phyloP scores from a whole-genome alignment of 2,113 vertebrate genomes.

The Sula dactylatra region DNA sequence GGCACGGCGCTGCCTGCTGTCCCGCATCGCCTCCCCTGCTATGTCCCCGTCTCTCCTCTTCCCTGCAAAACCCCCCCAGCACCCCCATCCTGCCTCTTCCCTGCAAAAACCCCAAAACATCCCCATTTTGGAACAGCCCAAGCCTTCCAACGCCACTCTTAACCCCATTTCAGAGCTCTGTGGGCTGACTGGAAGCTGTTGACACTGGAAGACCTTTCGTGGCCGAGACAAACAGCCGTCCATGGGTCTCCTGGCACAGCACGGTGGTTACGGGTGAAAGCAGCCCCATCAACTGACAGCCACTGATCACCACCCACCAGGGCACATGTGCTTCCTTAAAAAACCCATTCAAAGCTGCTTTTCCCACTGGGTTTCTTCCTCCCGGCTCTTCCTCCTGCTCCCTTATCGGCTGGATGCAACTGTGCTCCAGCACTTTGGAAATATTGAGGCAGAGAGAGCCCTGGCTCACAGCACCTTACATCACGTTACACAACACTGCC shows the following conservation, averaged over 20 bases:
- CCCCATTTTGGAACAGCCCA: accelerated
- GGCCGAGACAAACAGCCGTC: neutral
- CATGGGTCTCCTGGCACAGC: neutral
- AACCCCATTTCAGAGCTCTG: neutral
- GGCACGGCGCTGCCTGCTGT: neutral
- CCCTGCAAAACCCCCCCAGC: neutral
- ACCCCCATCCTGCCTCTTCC: neutral
- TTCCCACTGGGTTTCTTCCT: neutral
- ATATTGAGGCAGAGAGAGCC: neutral
- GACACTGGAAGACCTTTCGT: neutral
- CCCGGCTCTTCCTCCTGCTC: neutral
- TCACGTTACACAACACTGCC: neutral
- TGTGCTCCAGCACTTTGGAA: accelerated
- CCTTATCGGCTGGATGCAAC: neutral
- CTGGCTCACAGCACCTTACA: neutral
- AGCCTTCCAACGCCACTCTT: neutral
- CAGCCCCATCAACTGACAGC: neutral
- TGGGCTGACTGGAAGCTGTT: neutral
- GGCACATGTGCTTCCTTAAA: neutral
- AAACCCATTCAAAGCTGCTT: neutral
- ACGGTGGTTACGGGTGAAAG: neutral
- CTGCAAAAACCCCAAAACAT: neutral
- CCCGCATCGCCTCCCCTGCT: too few species aligned
- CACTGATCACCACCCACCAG: neutral
- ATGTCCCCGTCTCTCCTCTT: accelerated